Evolutionary conservation across 2,888 invertebrate genomes (phyloP).

Genomic region (Miltochrista miniata): DNA sequence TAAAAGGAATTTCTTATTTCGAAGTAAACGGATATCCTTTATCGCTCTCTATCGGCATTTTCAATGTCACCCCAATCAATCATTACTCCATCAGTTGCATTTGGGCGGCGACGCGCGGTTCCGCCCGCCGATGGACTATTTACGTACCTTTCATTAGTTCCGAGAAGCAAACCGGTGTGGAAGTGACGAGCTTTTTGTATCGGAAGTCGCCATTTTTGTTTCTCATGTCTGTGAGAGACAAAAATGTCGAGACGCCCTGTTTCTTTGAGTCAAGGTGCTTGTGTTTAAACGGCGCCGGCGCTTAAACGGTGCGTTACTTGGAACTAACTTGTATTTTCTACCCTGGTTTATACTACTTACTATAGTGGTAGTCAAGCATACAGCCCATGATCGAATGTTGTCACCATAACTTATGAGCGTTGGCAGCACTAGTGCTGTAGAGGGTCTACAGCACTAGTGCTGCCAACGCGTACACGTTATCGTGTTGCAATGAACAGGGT

Average conservation of each 20-base stretch:
- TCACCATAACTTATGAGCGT: too few relatives aligned
- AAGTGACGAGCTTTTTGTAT: slow-evolving; percentile 75
- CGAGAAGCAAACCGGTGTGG: slow-evolving; percentile 68
- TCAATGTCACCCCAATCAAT: slow-evolving; percentile 74
- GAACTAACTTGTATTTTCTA: background rate
- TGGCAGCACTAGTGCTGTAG: too few relatives aligned
- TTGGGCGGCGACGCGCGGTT: slow-evolving; percentile 66
- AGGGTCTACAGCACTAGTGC: too few relatives aligned
- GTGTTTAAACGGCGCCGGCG: slow-evolving; percentile 14
- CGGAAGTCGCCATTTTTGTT: slow-evolving; percentile 67
- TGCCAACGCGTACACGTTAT: too few relatives aligned
- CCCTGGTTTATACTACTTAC: background rate
- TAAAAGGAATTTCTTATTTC: slow-evolving; percentile 7
- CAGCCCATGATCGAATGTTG: background rate
- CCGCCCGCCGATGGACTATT: slow-evolving; percentile 67
- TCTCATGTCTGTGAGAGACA: too few relatives aligned
- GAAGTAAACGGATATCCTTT: slow-evolving; percentile 41
- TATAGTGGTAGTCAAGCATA: too few relatives aligned
- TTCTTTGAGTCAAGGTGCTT: slow-evolving; percentile 29
- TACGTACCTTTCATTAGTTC: slow-evolving; percentile 80
- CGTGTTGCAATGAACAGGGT: too few relatives aligned
- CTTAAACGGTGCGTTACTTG: slow-evolving; percentile 1
- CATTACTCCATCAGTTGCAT: slow-evolving; percentile 55
- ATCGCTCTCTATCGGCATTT: slow-evolving; percentile 34
- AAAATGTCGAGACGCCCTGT: too few relatives aligned